Base-by-base conservation (phyloP, 2,113 vertebrate species). In the Nannobrachium achirus region DNA sequence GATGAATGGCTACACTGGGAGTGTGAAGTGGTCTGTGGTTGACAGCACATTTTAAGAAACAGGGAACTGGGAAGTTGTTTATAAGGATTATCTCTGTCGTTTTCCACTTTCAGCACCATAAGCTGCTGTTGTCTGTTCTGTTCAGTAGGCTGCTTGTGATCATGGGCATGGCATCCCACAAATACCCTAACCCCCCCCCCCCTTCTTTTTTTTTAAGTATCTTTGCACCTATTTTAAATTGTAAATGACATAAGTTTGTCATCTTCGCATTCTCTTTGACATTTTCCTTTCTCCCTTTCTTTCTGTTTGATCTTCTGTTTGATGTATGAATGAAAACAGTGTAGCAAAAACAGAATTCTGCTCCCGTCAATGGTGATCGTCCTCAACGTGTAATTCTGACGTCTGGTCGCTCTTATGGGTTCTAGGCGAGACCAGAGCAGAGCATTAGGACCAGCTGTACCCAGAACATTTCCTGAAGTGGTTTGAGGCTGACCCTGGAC, bases 1-100 rank as follows among this genome's bases (percentile, higher is more conserved):
- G 81, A 85, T 81, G 82, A 75, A 78, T 16, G 56, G 16, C 58
- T 80, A 74, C 80, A 76, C 76, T 68, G 72, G 76, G 63, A 82
- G 60, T 69, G 44, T 63, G 57, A 75, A 69, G 61, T 74, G 58
- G 62, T 64, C 56, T 20, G 70, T 69, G 69, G 66, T 55, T 73
- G 75, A 72, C 76, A 77, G 50, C 42, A 42, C 75, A 55, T 75
- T 79, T 51, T 46, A 46, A 16, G 76, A 73, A 73, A 67, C 76
- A 66, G 79, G 63, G 68, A 80, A 71, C 16, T 16, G 33, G 50
- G 57, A 75, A 44, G 71, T 60, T 81, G 69, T 83, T 84, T 81
- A 74, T 19, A 8, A 16, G 67, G 55, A 57, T 52, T 5, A 66
- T 78, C 71, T 71, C 66, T 62, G 73, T 48, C 14, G 11, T 48